These are phyloP conservation scores for Nomada fabriciana DNA, from an alignment of 2,888 invertebrate genomes.

Conservation along the genomic window DNA sequence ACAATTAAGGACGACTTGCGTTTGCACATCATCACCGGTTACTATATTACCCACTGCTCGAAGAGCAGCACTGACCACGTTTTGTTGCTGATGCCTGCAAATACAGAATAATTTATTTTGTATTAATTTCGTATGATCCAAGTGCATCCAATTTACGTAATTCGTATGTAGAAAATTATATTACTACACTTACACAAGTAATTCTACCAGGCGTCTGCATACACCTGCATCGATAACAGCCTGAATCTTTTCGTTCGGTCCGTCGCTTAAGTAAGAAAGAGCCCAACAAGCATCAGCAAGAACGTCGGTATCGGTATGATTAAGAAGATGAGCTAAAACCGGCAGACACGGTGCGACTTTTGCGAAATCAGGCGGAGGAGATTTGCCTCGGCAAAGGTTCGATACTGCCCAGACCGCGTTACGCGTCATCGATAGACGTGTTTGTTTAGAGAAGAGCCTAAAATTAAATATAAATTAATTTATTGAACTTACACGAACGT, in stretches of 20 bases:
- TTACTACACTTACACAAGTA: slow-evolving; percentile 86
- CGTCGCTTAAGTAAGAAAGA: slow-evolving; percentile 97
- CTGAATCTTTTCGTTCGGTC: slow-evolving; percentile 98
- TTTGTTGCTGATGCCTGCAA: slow-evolving; percentile 91
- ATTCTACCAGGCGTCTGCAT: slow-evolving; percentile 91
- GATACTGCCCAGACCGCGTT: slow-evolving; percentile 99
- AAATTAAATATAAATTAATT: slow-evolving; percentile 68
- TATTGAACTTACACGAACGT: not conserved
- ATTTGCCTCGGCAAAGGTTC: slow-evolving; percentile 98
- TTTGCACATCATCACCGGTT: slow-evolving; percentile 98
- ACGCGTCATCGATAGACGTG: slow-evolving; percentile 94
- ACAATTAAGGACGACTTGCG: slow-evolving; percentile 97
- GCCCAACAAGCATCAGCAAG: slow-evolving; percentile 99
- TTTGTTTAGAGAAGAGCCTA: slow-evolving; percentile 93
- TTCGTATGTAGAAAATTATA: not conserved
- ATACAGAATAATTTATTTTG: slow-evolving; percentile 6
- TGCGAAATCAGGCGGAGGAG: slow-evolving; percentile 96
- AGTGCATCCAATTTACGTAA: not conserved
- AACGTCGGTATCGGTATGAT: slow-evolving; percentile 95
- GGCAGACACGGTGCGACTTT: slow-evolving; percentile 93
- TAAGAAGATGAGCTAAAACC: slow-evolving; percentile 93
- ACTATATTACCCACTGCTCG: slow-evolving; percentile 99
- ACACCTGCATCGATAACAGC: slow-evolving; percentile 98
- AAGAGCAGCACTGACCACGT: slow-evolving; percentile 95
- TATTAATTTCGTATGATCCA: not conserved